These are phyloP conservation scores for Colistium nudipinnis DNA, from an alignment of 2,113 vertebrate genomes.

Conservation along the genomic window DNA sequence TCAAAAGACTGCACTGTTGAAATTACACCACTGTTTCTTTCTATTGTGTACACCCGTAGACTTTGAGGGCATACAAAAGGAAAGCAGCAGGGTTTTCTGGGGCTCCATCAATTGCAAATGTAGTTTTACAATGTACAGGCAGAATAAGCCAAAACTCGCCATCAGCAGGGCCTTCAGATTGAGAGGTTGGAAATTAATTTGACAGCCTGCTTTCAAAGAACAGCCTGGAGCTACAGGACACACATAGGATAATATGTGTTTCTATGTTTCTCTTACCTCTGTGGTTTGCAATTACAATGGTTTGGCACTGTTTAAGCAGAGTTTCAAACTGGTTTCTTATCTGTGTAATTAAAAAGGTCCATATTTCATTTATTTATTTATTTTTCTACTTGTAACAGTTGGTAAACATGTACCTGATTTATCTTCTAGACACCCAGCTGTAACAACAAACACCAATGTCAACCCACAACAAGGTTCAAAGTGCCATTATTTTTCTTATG, in stretches of 20 bases:
- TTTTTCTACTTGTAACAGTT: neutral
- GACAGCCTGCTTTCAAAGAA: constrained; percentile 73
- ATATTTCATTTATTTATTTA: constrained; percentile 43
- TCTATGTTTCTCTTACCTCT: constrained; percentile 48
- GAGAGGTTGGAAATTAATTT: constrained; percentile 76
- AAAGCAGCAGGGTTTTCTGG: constrained; percentile 68
- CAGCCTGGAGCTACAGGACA: constrained; percentile 70
- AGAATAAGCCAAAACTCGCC: constrained; percentile 63
- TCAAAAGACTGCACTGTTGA: constrained; percentile 36
- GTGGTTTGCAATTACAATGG: constrained; percentile 62
- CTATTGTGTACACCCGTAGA: constrained; percentile 63
- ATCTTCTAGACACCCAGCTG: neutral
- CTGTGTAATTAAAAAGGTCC: constrained; percentile 46
- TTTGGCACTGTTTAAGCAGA: constrained; percentile 55
- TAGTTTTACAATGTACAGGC: constrained; percentile 63
- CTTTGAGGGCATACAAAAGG: constrained; percentile 59
- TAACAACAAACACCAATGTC: neutral
- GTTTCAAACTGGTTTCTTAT: constrained; percentile 56
- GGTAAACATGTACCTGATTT: neutral
- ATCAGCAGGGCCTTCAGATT: constrained; percentile 73
- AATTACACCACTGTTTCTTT: constrained; percentile 62
- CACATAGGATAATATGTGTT: constrained; percentile 67
- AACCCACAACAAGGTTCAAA: neutral
- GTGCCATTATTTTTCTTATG: neutral
- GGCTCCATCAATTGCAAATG: constrained; percentile 65